Conservation (phyloP, 2,113 vertebrate genomes). For the Conger conger region DNA sequence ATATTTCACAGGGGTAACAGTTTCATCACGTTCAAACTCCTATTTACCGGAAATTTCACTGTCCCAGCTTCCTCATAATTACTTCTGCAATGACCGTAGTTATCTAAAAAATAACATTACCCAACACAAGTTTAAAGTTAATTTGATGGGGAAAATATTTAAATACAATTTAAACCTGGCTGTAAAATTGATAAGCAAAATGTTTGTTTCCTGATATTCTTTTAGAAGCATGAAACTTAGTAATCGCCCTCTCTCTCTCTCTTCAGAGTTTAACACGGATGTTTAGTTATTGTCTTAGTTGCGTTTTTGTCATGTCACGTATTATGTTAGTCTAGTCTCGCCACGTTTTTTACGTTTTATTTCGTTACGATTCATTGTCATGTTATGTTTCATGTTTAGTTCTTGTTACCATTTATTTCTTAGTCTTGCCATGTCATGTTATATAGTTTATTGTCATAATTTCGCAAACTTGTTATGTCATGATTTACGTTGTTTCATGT, state of each 20-base stretch:
- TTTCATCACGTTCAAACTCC: neutral
- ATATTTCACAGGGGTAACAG: no score
- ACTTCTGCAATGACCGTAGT: neutral
- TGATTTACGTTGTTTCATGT: no score
- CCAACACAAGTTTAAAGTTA: neutral
- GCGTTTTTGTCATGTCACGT: no score
- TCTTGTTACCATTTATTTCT: no score
- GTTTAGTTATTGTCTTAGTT: no score
- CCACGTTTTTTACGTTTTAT: no score
- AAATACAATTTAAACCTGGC: neutral
- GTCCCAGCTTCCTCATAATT: neutral
- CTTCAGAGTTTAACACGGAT: slow-evolving; percentile 4
- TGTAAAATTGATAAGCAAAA: neutral
- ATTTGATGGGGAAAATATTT: neutral
- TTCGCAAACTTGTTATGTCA: no score
- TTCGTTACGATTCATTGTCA: no score
- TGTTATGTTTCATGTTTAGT: no score
- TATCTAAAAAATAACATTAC: neutral
- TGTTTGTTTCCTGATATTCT: neutral
- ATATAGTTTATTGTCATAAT: no score
- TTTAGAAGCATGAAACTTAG: slow-evolving; percentile 1
- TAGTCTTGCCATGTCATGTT: no score
- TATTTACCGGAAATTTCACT: neutral
- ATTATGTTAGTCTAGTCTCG: no score
- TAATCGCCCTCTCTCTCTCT: neutral